A percentile compares a stretch with the other conserved stretches of the same genome.
These are phyloP conservation scores for Falco concolor DNA, from an alignment of 2,797 vertebrate species.

Conservation along the genomic window DNA sequence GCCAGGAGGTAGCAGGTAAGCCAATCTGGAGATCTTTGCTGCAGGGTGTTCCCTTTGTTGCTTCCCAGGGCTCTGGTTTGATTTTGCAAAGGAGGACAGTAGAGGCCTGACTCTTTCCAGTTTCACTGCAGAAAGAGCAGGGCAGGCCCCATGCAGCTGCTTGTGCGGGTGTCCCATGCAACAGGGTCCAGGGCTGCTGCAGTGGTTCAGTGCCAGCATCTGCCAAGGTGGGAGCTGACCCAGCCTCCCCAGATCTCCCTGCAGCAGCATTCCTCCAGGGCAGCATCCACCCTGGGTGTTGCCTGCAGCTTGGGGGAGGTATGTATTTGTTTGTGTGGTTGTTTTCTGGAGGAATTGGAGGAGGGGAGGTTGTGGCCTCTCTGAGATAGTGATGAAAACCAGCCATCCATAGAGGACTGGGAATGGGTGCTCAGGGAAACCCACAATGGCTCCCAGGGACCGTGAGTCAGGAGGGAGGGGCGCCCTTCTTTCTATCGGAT, in stretches of 20 bases:
- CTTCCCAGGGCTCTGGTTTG: not conserved
- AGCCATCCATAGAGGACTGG: not conserved
- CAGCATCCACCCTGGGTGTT: not conserved
- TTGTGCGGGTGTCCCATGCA: fast-evolving
- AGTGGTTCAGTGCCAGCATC: not conserved
- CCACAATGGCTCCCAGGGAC: not conserved
- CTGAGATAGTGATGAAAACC: not conserved
- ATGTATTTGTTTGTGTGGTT: not conserved
- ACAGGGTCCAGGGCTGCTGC: not conserved
- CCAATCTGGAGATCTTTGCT: not conserved
- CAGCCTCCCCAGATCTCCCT: not conserved
- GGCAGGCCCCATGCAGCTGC: not conserved
- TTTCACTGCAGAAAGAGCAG: not conserved
- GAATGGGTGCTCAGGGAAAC: not conserved
- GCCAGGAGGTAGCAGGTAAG: not conserved
- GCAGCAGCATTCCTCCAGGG: not conserved
- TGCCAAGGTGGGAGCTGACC: not conserved
- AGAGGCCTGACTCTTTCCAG: not conserved
- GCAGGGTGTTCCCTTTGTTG: not conserved
- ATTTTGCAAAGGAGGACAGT: not conserved
- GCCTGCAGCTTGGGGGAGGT: not conserved
- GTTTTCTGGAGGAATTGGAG: not conserved
- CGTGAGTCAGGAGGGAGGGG: not conserved
- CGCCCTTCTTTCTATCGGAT: not conserved
- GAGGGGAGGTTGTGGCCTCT: not conserved